phyloP scores from a whole-genome alignment of 2,888 invertebrate species.

The Phyllotreta striolata region DNA sequence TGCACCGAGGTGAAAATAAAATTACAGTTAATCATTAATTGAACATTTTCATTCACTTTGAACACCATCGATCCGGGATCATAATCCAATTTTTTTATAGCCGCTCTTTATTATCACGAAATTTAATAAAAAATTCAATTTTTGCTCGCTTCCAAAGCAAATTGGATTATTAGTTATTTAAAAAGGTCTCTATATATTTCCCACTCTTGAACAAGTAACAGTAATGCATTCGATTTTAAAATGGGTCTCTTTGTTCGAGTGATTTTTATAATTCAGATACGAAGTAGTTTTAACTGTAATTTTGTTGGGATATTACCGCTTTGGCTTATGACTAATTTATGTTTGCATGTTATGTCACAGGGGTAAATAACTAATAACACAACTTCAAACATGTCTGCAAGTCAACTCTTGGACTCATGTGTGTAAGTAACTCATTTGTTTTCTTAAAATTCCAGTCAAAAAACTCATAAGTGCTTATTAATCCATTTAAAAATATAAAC shows the following conservation, averaged over 20 bases:
- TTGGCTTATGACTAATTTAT: slow-evolving; percentile 40
- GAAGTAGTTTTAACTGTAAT: slow-evolving; percentile 27
- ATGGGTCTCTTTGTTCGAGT: too few species aligned
- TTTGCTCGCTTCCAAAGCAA: too few species aligned
- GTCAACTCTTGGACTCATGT: slow-evolving; percentile 72
- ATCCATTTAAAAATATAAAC: too few species aligned
- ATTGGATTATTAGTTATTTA: too few species aligned
- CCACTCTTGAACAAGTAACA: too few species aligned
- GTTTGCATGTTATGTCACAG: slow-evolving; percentile 57
- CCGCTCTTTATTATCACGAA: background rate
- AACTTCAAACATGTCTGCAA: slow-evolving; percentile 67
- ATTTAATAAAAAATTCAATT: too few species aligned
- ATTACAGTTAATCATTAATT: slow-evolving; percentile 25
- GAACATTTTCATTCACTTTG: background rate
- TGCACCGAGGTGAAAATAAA: slow-evolving; percentile 25
- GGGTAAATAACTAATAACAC: slow-evolving; percentile 50
- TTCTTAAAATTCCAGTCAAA: slow-evolving; percentile 9
- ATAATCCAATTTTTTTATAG: background rate
- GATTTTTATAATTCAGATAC: background rate
- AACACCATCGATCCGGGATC: background rate
- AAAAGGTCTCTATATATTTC: too few species aligned
- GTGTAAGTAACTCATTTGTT: slow-evolving; percentile 64
- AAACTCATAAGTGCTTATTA: background rate
- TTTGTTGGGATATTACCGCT: slow-evolving; percentile 31
- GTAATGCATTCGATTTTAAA: too few species aligned